phyloP scores from a whole-genome alignment of 2,888 invertebrate genomes.

The Hypercompe scribonia region DNA sequence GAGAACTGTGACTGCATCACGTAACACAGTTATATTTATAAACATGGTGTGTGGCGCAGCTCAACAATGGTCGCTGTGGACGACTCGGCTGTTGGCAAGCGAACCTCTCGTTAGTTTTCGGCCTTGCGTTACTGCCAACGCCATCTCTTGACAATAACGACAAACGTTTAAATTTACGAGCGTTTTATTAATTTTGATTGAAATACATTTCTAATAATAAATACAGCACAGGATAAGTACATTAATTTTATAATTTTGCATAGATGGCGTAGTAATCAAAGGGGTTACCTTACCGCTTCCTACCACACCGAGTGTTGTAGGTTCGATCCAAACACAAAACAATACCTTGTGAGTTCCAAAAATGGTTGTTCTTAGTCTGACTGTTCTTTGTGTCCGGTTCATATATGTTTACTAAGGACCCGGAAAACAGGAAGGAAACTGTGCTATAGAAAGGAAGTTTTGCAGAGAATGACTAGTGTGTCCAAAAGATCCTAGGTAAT shows the following conservation, averaged over 20 bases:
- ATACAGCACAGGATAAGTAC: too few species aligned
- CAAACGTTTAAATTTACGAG: not conserved
- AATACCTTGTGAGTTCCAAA: too few species aligned
- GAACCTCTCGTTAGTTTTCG: not conserved
- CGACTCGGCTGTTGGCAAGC: slow-evolving; percentile 19
- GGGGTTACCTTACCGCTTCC: too few species aligned
- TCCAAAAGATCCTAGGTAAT: not conserved
- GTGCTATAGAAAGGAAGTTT: not conserved
- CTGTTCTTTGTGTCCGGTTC: too few species aligned
- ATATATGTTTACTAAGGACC: too few species aligned
- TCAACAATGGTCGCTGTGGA: slow-evolving; percentile 13
- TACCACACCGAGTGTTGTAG: too few species aligned
- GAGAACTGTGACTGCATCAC: not conserved
- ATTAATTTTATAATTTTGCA: too few species aligned
- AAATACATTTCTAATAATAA: not conserved
- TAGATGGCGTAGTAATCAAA: too few species aligned
- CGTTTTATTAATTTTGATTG: not conserved
- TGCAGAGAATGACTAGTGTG: not conserved
- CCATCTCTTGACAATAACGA: slow-evolving; percentile 1
- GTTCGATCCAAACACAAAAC: too few species aligned
- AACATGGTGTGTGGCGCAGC: not conserved
- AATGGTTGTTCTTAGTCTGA: too few species aligned
- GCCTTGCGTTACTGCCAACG: slow-evolving; percentile 12
- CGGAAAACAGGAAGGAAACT: too few species aligned
- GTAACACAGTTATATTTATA: slow-evolving; percentile 10